Percentiles rank a stretch among this genome's conserved stretches.
Evolutionary conservation across 2,888 invertebrate species (phyloP).

Genomic region (Agriopis marginaria): DNA sequence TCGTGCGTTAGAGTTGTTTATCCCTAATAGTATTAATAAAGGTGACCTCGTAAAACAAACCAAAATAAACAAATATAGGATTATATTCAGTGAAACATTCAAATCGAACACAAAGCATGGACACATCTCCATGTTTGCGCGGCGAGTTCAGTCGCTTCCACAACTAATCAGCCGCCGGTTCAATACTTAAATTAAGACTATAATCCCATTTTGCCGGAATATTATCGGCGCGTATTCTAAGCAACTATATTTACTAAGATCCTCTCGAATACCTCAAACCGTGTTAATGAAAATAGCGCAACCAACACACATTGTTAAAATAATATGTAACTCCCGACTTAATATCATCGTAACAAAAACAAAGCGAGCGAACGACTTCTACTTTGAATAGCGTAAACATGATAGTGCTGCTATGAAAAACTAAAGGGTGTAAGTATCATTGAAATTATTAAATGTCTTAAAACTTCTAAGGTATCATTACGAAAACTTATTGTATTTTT

Average conservation of each 20-base stretch:
- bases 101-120: slow-evolving; percentile 79
- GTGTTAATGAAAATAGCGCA: slow-evolving; percentile 77
- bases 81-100: slow-evolving; percentile 85
- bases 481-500: slow-evolving; percentile 83
- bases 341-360: slow-evolving; percentile 42
- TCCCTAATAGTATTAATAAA: slow-evolving; percentile 36
- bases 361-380: slow-evolving; percentile 39
- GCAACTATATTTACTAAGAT: slow-evolving; percentile 73
- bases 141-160: slow-evolving; percentile 61
- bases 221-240: slow-evolving; percentile 72
- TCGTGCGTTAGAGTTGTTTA: slow-evolving; percentile 6
- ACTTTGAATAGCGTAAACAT: slow-evolving; percentile 46
- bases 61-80: slow-evolving; percentile 85
- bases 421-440: slow-evolving; percentile 64
- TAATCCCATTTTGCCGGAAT: slow-evolving; percentile 79
- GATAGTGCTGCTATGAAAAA: slow-evolving; percentile 43
- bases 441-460: slow-evolving; percentile 73
- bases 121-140: slow-evolving; percentile 62
- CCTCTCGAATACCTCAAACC: slow-evolving; percentile 76
- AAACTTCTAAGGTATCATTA: slow-evolving; percentile 82
- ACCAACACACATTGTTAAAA: slow-evolving; percentile 77
- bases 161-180: slow-evolving; percentile 56
- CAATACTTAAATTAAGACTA: slow-evolving; percentile 61
- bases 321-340: slow-evolving; percentile 50
- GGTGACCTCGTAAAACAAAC: slow-evolving; percentile 69